phyloP scores from a whole-genome alignment of 2,888 invertebrate genomes.

The Hirtodrosophila cameraria region DNA sequence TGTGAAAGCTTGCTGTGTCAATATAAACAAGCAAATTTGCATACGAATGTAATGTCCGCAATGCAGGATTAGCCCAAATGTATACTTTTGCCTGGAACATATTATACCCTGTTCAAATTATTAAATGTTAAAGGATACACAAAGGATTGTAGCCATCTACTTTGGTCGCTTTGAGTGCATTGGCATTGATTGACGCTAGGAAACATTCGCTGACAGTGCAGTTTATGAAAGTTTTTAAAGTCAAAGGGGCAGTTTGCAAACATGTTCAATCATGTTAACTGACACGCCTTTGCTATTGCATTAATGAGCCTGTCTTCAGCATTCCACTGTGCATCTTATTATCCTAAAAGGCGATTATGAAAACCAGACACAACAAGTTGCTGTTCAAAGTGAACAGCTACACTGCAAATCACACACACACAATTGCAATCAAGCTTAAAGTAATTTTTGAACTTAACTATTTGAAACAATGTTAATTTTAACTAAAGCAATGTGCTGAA shows the following conservation, averaged over 20 bases:
- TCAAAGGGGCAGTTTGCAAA: conserved; percentile 17
- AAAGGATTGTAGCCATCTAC: no score
- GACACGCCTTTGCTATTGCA: conserved; percentile 32
- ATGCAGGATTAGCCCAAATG: no score
- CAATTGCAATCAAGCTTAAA: conserved; percentile 13
- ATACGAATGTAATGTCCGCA: no score
- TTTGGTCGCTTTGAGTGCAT: background rate
- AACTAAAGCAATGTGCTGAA: conserved; percentile 7
- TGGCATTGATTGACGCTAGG: no score
- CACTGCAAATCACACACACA: background rate
- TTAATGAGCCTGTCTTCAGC: conserved; percentile 11
- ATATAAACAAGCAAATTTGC: no score
- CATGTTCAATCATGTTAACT: conserved; percentile 57
- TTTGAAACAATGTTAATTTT: no score
- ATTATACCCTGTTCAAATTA: no score
- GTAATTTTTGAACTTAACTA: no score
- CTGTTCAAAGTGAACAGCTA: no score
- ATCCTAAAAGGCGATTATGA: background rate
- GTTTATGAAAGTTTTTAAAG: conserved; percentile 1
- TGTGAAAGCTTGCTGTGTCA: no score
- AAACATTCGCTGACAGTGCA: background rate
- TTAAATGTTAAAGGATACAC: no score
- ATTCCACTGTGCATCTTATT: background rate
- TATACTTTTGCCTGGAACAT: no score
- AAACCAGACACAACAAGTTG: background rate